phyloP scores from a whole-genome alignment of 64 coral and sea anemone genomes.

The Platygyra sinensis region DNA sequence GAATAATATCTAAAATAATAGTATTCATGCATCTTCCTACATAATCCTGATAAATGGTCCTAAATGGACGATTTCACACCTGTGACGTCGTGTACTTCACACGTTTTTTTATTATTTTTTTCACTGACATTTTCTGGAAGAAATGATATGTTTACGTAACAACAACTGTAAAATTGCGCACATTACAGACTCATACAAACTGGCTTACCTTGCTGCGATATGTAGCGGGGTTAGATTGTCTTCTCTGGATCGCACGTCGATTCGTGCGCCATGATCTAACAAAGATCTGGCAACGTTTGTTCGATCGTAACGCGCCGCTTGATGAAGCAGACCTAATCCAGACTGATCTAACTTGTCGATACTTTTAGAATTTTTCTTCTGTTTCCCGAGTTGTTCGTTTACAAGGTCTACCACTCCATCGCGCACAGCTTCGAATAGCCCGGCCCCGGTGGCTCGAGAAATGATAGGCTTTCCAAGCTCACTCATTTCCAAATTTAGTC shows the following conservation, averaged over 20 bases:
- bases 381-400: neutral
- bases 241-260: conserved; percentile 41
- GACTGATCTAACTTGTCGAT: conserved; percentile 29
- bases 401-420: conserved; percentile 22
- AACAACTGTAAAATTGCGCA: neutral
- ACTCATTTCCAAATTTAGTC: conserved; percentile 28
- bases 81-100: too few relatives aligned
- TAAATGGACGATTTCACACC: too few relatives aligned
- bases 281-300: conserved; percentile 4
- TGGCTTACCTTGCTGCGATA: conserved; percentile 61
- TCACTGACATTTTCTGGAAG: too few relatives aligned
- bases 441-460: neutral
- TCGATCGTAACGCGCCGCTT: conserved; percentile 47
- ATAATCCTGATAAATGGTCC: too few relatives aligned
- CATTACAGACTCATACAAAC: neutral
- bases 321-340: conserved; percentile 46
- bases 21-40: too few relatives aligned
- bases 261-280: conserved; percentile 22
- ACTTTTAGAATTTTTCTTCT: neutral
- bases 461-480: conserved; percentile 6
- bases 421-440: conserved; percentile 27
- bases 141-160: too few relatives aligned
- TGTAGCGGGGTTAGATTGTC: conserved; percentile 45
- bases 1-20: too few relatives aligned
- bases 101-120: too few relatives aligned